phyloP scores from a whole-genome alignment of 2,113 vertebrate species.

The Thamnaconus septentrionalis region DNA sequence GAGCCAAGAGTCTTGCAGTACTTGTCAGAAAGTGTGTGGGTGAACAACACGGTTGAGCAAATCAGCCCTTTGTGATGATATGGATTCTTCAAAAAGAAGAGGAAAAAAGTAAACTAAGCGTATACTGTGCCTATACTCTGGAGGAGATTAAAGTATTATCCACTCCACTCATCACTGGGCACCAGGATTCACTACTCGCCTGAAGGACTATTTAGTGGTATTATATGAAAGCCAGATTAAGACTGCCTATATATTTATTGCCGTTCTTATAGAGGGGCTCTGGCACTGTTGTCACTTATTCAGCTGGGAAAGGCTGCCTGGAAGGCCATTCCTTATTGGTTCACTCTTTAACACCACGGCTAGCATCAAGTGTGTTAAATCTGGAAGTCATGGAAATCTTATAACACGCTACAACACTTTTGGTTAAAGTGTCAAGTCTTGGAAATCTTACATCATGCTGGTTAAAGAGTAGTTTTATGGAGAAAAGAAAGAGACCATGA shows the following conservation, averaged over 20 bases:
- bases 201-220: slow-evolving; percentile 7
- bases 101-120: neutral
- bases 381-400: too few species aligned
- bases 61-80: too few species aligned
- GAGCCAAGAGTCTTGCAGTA: too few species aligned
- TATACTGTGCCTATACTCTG: slow-evolving; percentile 1
- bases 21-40: too few species aligned
- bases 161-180: slow-evolving; percentile 4
- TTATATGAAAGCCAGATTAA: slow-evolving; percentile 28
- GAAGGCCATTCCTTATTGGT: neutral
- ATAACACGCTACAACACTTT: too few species aligned
- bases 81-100: neutral
- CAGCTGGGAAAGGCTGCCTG: slow-evolving; percentile 20
- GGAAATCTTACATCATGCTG: too few species aligned
- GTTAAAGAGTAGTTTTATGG: too few species aligned
- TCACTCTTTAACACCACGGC: neutral
- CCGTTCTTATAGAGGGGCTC: neutral
- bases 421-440: too few species aligned
- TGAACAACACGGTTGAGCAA: too few species aligned
- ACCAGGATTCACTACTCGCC: slow-evolving; percentile 19
- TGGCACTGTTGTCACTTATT: slow-evolving; percentile 15
- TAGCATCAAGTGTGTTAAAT: too few species aligned
- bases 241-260: slow-evolving; percentile 31
- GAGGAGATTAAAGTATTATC: slow-evolving; percentile 22
- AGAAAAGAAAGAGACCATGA: too few species aligned